Conservation (phyloP, 2,113 vertebrate species). For the Gorsachius goisagi region DNA sequence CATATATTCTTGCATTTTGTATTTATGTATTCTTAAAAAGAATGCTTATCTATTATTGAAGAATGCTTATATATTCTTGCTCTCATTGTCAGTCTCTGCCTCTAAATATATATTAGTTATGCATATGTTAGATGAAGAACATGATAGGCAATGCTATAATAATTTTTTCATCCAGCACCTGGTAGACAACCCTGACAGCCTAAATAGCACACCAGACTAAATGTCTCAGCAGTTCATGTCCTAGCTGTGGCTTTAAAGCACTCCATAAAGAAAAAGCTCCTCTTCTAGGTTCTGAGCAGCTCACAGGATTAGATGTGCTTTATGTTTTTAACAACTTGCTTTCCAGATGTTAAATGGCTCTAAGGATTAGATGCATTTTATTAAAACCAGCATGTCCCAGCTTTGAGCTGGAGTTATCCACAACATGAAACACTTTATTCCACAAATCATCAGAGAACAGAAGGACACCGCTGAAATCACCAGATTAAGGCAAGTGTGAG, state of each 20-base stretch:
- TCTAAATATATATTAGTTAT: neutral
- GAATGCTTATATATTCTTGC: neutral
- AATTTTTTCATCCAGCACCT: neutral
- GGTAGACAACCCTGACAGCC: neutral
- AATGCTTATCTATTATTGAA: neutral
- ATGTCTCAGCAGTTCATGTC: neutral
- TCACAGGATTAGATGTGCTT: constrained; percentile 55
- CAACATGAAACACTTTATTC: neutral
- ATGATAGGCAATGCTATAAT: neutral
- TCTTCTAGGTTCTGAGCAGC: constrained; percentile 17
- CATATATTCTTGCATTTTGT: neutral
- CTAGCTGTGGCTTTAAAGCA: neutral
- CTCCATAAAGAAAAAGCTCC: constrained; percentile 9
- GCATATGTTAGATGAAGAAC: neutral
- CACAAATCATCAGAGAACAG: constrained; percentile 1
- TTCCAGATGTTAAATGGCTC: constrained; percentile 54
- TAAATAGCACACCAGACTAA: neutral
- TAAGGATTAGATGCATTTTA: constrained; percentile 52
- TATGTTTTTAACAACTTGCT: constrained; percentile 61
- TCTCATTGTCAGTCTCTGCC: neutral
- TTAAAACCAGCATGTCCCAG: constrained; percentile 43
- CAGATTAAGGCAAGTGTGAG: constrained; percentile 23
- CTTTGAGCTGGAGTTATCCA: neutral
- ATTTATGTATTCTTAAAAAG: neutral
- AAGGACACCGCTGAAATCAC: constrained; percentile 28